These are phyloP conservation scores for Pampus argenteus DNA, from an alignment of 2,797 vertebrate species.

Conservation along the genomic window DNA sequence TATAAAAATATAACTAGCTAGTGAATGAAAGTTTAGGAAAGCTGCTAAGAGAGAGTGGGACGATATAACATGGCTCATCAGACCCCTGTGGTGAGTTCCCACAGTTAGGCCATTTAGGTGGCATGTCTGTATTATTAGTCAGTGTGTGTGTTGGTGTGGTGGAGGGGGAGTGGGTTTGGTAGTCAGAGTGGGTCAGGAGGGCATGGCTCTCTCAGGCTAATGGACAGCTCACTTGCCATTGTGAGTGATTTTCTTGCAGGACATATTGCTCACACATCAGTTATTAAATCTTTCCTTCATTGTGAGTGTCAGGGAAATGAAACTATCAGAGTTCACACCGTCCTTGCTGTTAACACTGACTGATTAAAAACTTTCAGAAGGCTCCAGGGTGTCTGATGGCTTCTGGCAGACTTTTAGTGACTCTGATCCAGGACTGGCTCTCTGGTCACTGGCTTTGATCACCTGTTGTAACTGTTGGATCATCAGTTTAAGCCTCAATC, in stretches of 20 bases:
- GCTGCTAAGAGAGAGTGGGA: background rate
- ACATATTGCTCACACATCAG: conserved; percentile 4
- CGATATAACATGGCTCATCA: background rate
- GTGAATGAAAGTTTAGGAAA: background rate
- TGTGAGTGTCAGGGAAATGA: conserved; percentile 20
- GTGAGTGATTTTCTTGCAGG: conserved; percentile 9
- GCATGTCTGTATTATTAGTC: conserved; percentile 6
- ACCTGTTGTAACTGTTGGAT: no score
- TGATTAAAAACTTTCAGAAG: conserved; percentile 26
- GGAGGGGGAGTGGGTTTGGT: background rate
- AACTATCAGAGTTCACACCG: conserved; percentile 31
- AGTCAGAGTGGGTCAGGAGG: conserved; percentile 12
- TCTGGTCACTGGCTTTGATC: no score
- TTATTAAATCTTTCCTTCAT: conserved; percentile 41
- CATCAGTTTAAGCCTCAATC: no score
- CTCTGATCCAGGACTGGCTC: no score
- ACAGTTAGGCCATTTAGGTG: conserved; percentile 17
- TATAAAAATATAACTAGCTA: background rate
- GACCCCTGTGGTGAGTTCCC: conserved; percentile 23
- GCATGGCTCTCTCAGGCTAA: conserved; percentile 34
- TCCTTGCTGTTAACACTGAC: conserved; percentile 17
- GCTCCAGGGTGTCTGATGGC: conserved; percentile 32
- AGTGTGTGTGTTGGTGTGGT: background rate
- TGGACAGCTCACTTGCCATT: conserved; percentile 27
- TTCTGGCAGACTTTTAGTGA: conserved; percentile 12